Evolutionary conservation across 1,140 invertebrate genomes (phyloP), one percentile per base, ranked within the genome.

Genomic region (Lethrus apterus): DNA sequence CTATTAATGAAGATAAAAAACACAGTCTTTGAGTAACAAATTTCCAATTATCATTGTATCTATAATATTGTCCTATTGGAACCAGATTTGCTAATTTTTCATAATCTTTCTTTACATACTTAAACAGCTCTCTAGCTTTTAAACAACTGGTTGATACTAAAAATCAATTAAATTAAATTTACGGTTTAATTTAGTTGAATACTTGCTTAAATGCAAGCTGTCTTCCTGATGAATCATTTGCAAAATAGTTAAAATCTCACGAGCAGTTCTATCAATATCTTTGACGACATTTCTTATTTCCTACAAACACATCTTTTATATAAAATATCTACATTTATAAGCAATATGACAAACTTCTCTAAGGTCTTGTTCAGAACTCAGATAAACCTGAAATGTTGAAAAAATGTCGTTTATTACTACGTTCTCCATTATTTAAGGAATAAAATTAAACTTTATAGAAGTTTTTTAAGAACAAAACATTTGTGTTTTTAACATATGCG

Each of bases 31-130:
- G 89, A 0, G 83, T 90, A 48, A 83, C 80, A 64, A 78, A 85
- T 31, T 81, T 74, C 89, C 90, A 94, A 49, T 88, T 84, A 57
- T 94, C 89, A 59, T 91, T 80, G 60, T 80, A 90, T 57, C 88
- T 81, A 63, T 86, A 88, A 69, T 84, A 88, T 51, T 86, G 79
- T 48, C 79, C 76, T 17, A 52, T 42, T 4, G 83, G 81, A 40
- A 86, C 69, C 35, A 83, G 67, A 26, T 56, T 45, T 17, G 74
- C 65, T 20, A 89, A 58, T 50, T 72, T 70, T n/a, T 58, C 51
- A 65, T 79, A 84, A 17, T 75, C 70, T 18, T 71, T 59, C 26
- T 68, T 67, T 1, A 84, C 70, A 43, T 70, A 66, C 30, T 66
- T 67, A 58, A 87, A 80, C 30, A 73, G 55, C 51, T 72, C 58